Conservation (phyloP, 2,888 invertebrate genomes). For the Timema cristinae region DNA sequence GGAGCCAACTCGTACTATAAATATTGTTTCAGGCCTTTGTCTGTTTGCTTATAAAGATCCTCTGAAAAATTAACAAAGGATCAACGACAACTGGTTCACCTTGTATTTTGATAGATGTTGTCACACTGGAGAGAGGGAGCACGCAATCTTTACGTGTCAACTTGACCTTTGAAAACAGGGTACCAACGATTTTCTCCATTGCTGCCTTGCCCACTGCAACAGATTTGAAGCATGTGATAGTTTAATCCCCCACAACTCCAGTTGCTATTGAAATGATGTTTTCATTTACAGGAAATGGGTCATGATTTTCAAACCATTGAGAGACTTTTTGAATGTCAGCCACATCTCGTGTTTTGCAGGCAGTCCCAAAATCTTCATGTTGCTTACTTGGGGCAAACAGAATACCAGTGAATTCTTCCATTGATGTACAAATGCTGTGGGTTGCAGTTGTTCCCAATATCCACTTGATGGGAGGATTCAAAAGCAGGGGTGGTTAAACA, state of each 20-base stretch:
- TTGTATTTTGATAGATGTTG: constrained; percentile 6
- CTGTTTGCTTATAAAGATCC: not conserved
- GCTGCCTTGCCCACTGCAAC: not conserved
- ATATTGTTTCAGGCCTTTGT: not conserved
- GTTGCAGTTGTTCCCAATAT: not conserved
- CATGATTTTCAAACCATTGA: not conserved
- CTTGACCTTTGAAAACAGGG: not conserved
- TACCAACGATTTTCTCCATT: not conserved
- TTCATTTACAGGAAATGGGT: not conserved
- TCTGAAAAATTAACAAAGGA: constrained; percentile 3
- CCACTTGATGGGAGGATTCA: too few relatives aligned
- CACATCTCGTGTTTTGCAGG: not conserved
- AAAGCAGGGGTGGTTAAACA: too few relatives aligned
- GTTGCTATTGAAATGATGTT: constrained; percentile 10
- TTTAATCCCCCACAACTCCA: constrained; percentile 1
- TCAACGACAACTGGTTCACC: not conserved
- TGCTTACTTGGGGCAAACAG: not conserved
- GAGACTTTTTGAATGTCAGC: not conserved
- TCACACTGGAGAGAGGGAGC: constrained; percentile 7
- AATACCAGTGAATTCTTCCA: not conserved
- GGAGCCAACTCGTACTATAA: not conserved
- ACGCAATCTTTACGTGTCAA: not conserved
- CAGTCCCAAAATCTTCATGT: not conserved
- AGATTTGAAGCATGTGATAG: not conserved
- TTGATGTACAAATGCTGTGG: not conserved